phyloP scores from a whole-genome alignment of 2,113 vertebrate genomes.

The Nothobranchius kuhntae region DNA sequence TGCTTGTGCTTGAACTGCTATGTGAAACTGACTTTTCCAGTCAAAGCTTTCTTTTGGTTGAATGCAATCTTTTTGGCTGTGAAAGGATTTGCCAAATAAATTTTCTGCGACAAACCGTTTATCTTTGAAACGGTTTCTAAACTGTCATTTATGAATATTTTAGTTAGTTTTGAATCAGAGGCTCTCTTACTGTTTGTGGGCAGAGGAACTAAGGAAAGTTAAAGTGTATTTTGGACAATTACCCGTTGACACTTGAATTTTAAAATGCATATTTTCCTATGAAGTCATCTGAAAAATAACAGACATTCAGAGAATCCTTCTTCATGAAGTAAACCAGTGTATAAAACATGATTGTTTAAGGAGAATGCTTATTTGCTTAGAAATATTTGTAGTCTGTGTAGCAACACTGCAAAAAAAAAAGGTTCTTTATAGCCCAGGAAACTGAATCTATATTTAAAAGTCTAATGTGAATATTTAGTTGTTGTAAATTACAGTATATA shows the following conservation, averaged over 20 bases:
- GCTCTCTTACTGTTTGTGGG: constrained; percentile 15
- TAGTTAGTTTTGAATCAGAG: constrained; percentile 12
- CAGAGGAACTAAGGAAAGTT: not conserved
- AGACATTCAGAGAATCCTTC: constrained; percentile 1
- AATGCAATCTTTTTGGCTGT: constrained; percentile 1
- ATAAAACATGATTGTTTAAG: constrained; percentile 14
- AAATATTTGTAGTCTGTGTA: constrained; percentile 42
- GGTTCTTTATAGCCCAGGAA: not conserved
- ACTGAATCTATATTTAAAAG: constrained; percentile 35
- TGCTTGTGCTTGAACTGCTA: constrained; percentile 55
- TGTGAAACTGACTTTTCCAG: constrained; percentile 29
- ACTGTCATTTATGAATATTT: constrained; percentile 19
- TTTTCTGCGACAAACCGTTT: not conserved
- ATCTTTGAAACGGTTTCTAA: constrained; percentile 1
- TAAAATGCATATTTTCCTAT: constrained; percentile 51
- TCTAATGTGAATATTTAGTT: constrained; percentile 52
- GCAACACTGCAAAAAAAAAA: constrained; percentile 17
- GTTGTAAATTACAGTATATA: constrained; percentile 25
- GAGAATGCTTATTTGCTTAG: constrained; percentile 4
- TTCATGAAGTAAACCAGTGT: constrained; percentile 1
- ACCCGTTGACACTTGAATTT: constrained; percentile 59
- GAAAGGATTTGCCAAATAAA: constrained; percentile 3
- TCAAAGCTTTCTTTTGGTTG: constrained; percentile 25
- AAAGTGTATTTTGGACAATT: constrained; percentile 37
- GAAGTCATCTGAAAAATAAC: constrained; percentile 12